Base-by-base conservation (phyloP, 2,888 invertebrate genomes). In the Drosophila multiciliata region DNA sequence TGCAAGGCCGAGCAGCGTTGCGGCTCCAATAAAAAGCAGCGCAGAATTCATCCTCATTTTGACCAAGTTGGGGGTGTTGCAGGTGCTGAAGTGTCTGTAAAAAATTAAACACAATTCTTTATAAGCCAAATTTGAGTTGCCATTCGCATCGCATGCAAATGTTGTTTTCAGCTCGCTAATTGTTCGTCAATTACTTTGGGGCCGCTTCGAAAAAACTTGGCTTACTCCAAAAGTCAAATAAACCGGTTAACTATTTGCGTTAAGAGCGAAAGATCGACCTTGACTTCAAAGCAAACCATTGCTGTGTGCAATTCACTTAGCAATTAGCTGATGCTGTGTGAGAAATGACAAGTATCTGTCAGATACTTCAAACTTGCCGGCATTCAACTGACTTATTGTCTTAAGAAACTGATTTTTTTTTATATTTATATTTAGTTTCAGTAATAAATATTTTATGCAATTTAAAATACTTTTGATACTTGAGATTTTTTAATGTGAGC, bases 191-290 rank as follows among this genome's bases (percentile, higher is more conserved):
- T 80, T 80, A 80, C 63, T 63, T 65, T 52, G 50, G 59, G 61
- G 33, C 53, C 32, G 12, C 61, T 62, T 50, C 65, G 35, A 52
- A 49, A 11, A 20, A 48, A 66, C 75, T 74, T 49, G 45, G 52
- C 59, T 62, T 42, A 35, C 42, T 29, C 1, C 23, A 12, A 33
- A 17, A 50, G n/a, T 0, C 54, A 54, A 66, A 61, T 20, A 67
- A 57, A 85, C 85, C 87, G 84, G 85, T 88, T 76, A 42, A 33
- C 42, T 33, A 70, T 38, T 35, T 53, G 26, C 23, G 65, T 32
- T 65, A 50, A 4, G 57, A 58, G 49, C 68, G 78, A 88, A 85
- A 87, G 87, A 81, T 81, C 40, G 60, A 66, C 85, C 85, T 83
- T 89, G 85, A 83, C 87, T 86, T 64, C 40, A 75, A 79, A 68